Evolutionary conservation across 2,797 vertebrate species (phyloP), one percentile per base, ranked within the genome.

Genomic region (Poeciliopsis presidionis): DNA sequence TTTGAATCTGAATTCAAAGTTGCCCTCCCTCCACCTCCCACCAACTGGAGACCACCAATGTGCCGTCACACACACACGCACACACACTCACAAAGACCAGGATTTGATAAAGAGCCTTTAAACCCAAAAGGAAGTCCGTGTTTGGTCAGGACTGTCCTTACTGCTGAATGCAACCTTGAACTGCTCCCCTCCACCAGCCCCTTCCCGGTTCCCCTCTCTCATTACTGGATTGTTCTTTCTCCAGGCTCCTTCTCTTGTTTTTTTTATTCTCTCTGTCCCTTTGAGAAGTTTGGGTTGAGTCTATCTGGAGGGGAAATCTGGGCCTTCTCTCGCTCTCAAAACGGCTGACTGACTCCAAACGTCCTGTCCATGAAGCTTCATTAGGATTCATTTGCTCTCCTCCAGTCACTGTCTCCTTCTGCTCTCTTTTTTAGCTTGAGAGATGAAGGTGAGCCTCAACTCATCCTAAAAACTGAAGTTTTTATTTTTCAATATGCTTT

Each of bases 1-100:
- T 95, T 96, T 94, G 92, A 94, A 95, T 96, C 87, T 94, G 82
- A 94, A 95, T 95, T 91, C 89, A 88, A 73, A 86, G 89, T 88
- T 57, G 0, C 7, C 75, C 79, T 82, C 86, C 83, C 79, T 36
- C 59, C 30, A 71, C 57, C 78, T 86, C 84, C 75, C 83, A 78
- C 80, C 86, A 78, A 87, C 51, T 75, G 78, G 85, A 89, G 90
- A 93, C 90, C 91, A 93, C 91, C 89, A 88, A 81, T 80, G 84
- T 74, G 73, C 59, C 7, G 0, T 39, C 53, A 57, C 53, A 57
- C 53, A 1, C 53, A 59, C 55, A 28, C 22, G 3, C 51, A 8
- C 53, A 59, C 53, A 57, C 57, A 61, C 57, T 39, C 74, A 65
- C 69, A 83, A 11, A 77, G 79, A 92, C 91, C 84, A 90, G 84